These are phyloP conservation scores for Sylvilagus floridanus DNA, from an alignment of 2,797 vertebrate genomes.

Conservation along the genomic window DNA sequence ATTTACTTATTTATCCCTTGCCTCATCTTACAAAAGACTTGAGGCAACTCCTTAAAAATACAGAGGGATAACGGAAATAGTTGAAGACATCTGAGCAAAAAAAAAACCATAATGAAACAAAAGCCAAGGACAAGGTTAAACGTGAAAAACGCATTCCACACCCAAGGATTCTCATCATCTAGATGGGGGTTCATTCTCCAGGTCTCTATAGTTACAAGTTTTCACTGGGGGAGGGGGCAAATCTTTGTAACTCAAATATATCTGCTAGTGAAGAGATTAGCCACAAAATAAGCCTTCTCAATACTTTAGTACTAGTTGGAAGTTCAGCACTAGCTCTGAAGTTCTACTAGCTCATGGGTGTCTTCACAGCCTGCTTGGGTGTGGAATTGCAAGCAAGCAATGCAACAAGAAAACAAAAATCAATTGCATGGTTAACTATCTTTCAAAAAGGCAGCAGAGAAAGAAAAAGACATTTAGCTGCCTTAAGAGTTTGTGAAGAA, in stretches of 20 bases:
- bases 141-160: neutral
- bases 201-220: neutral
- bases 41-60: slow-evolving; percentile 38
- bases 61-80: neutral
- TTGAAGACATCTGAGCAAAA: slow-evolving; percentile 36
- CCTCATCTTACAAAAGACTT: neutral
- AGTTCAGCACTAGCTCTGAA: neutral
- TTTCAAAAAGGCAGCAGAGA: neutral
- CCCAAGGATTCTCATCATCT: neutral
- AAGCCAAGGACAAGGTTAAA: slow-evolving; percentile 19
- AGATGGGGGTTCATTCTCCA: neutral
- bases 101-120: slow-evolving; percentile 17
- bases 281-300: neutral
- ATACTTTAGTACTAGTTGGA: neutral
- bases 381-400: neutral
- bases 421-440: neutral
- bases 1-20: neutral
- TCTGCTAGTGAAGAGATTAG: neutral
- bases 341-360: neutral
- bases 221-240: neutral
- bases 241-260: neutral
- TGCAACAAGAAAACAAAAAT: neutral
- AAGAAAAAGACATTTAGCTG: slow-evolving; percentile 12
- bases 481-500: slow-evolving; percentile 48
- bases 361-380: neutral